Percentiles rank a stretch among this genome's conserved stretches.
Conservation (phyloP, 92 coral and sea anemone species). For the Porites cylindrica region DNA sequence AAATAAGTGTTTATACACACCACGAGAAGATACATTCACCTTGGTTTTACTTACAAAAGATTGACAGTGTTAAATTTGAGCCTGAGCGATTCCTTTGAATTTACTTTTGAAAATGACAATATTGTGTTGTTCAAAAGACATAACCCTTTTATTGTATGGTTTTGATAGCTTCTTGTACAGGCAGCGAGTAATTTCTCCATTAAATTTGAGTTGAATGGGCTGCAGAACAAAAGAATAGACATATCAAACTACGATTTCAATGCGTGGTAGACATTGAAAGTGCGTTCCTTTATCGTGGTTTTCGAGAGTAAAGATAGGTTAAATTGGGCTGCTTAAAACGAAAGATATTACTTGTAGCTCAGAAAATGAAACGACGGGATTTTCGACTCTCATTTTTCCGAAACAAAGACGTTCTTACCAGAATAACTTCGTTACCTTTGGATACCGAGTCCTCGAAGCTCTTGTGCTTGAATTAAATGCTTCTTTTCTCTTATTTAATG, state of each 20-base stretch:
- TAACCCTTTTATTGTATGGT: constrained; percentile 80
- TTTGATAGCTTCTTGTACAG: constrained; percentile 81
- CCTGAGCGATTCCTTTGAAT: constrained; percentile 88
- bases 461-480: constrained; percentile 38
- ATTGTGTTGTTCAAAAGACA: constrained; percentile 81
- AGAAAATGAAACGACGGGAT: background rate
- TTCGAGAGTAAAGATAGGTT: constrained; percentile 2
- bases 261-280: constrained; percentile 75
- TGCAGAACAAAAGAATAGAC: constrained; percentile 84
- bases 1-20: constrained; percentile 46
- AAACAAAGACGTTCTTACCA: constrained; percentile 47
- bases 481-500: constrained; percentile 47
- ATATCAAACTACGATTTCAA: constrained; percentile 82
- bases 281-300: constrained; percentile 63
- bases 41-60: constrained; percentile 66
- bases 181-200: constrained; percentile 80
- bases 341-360: background rate
- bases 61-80: constrained; percentile 74
- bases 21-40: constrained; percentile 44
- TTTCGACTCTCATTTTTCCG: background rate
- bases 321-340: background rate
- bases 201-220: constrained; percentile 75
- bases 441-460: constrained; percentile 38
- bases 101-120: constrained; percentile 76
- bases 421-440: constrained; percentile 25